Evolutionary conservation across 2,888 invertebrate species (phyloP).

Genomic region (Ormyrus nitidulus): DNA sequence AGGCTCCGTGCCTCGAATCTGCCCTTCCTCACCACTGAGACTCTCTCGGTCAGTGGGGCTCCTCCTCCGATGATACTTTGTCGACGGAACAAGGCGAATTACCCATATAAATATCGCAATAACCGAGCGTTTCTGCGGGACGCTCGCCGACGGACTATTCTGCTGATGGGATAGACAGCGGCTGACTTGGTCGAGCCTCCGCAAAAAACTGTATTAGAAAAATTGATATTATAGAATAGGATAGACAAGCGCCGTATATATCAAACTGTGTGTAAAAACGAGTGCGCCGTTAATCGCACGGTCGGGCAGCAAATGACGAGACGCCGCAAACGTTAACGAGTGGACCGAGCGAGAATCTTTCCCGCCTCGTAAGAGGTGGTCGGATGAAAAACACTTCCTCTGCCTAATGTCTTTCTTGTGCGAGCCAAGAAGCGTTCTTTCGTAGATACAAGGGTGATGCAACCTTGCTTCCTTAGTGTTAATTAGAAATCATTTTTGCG

Average conservation of each 20-base stretch:
- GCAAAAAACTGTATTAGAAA: constrained; percentile 13
- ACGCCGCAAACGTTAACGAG: not conserved
- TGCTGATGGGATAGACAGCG: not conserved
- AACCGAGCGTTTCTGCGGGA: not conserved
- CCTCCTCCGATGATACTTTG: too few relatives aligned
- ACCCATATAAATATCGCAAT: not conserved
- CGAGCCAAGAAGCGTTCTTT: not conserved
- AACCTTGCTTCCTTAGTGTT: too few relatives aligned
- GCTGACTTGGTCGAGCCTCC: not conserved
- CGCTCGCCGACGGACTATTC: not conserved
- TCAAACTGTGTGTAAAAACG: not conserved
- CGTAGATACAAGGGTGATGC: not conserved
- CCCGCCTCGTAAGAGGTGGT: not conserved
- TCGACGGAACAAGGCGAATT: not conserved
- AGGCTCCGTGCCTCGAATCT: not conserved
- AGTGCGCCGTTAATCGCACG: not conserved
- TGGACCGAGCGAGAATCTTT: not conserved
- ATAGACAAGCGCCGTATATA: not conserved
- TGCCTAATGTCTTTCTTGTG: constrained; percentile 19
- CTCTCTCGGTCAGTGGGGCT: too few relatives aligned
- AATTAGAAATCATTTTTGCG: too few relatives aligned
- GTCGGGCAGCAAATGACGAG: not conserved
- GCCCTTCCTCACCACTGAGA: too few relatives aligned
- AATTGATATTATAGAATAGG: constrained; percentile 7
- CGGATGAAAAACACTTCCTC: not conserved